Conservation (phyloP, 2,797 vertebrate genomes). For the Manis crassicaudata region DNA sequence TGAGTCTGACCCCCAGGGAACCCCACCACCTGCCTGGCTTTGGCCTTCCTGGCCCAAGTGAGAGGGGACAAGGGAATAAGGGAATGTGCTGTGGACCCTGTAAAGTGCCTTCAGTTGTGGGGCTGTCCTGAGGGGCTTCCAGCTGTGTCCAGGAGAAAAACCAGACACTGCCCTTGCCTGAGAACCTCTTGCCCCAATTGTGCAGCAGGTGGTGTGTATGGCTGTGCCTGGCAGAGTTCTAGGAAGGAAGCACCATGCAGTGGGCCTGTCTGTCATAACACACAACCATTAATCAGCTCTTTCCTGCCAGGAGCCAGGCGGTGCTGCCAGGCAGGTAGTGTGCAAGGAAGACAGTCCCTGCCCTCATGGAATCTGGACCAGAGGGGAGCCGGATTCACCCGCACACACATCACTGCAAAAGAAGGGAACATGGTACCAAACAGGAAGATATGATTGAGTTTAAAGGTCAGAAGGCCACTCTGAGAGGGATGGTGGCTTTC, state of each 20-base stretch:
- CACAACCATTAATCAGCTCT: not conserved
- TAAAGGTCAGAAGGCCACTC: not conserved
- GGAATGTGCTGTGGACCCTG: not conserved
- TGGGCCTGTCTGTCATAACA: not conserved
- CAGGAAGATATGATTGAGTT: not conserved
- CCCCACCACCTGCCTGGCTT: accelerated
- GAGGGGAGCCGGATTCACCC: too few species aligned
- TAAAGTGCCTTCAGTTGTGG: accelerated
- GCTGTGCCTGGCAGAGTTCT: not conserved
- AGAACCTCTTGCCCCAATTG: too few species aligned
- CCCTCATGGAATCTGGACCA: too few species aligned
- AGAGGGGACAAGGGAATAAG: not conserved
- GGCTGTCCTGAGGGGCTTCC: not conserved
- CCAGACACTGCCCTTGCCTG: too few species aligned
- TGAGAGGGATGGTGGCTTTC: not conserved
- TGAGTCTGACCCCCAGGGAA: not conserved
- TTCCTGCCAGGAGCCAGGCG: not conserved
- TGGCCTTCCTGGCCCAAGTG: not conserved
- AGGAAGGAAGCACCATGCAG: not conserved
- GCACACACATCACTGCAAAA: not conserved
- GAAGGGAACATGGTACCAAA: not conserved
- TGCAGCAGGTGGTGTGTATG: not conserved
- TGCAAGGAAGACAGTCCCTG: not conserved
- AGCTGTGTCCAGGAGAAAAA: not conserved
- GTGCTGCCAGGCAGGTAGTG: not conserved